Evolutionary conservation across 1,140 invertebrate genomes (phyloP), one percentile per base, ranked within the genome.

Genomic region (Habropoda laboriosa): DNA sequence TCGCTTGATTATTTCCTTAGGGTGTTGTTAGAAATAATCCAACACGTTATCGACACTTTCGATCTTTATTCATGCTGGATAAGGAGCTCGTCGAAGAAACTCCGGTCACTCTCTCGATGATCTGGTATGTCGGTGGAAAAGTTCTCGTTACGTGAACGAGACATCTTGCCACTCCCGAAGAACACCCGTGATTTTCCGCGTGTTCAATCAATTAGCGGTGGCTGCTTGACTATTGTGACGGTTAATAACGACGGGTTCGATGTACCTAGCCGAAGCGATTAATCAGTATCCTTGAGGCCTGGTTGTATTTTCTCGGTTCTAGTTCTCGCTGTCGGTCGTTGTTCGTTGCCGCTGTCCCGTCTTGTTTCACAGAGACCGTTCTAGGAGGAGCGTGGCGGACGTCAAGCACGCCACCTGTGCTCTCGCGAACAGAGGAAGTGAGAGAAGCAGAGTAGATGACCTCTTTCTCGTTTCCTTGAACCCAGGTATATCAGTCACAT

Each of bases 391-490:
- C 40, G 73, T 79, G 58, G 49, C 76, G 61, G 42, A 70, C 81
- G 45, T 74, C 63, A 47, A 79, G 61, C 64, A 7, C 70, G 71
- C 63, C 82, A 83, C 76, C 81, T 83, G 76, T 71, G 73, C 58
- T 60, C 51, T 53, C 51, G 49, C 61, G 45, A n/a, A 40, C 21
- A 27, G 64, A 55, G 51, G 24, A 21, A 40, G 30, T 13, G 53
- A 58, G 66, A 71, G 53, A 49, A 40, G 27, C 51, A 40, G 64
- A 60, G 74, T 70, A 60, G 70, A 71, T 77, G 82, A 83, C 82
- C 81, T 64, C 57, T 83, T 83, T 84, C 82, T 68, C 30, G 82
- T 84, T 83, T 85, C 82, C 82, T 85, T 85, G 82, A 85, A 85
- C 82, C 64, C 70, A 47, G 47, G 38, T 83, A 75, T 85, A 85